These are phyloP conservation scores for Augochlorella aurata DNA, from an alignment of 2,888 invertebrate species.

Conservation along the genomic window DNA sequence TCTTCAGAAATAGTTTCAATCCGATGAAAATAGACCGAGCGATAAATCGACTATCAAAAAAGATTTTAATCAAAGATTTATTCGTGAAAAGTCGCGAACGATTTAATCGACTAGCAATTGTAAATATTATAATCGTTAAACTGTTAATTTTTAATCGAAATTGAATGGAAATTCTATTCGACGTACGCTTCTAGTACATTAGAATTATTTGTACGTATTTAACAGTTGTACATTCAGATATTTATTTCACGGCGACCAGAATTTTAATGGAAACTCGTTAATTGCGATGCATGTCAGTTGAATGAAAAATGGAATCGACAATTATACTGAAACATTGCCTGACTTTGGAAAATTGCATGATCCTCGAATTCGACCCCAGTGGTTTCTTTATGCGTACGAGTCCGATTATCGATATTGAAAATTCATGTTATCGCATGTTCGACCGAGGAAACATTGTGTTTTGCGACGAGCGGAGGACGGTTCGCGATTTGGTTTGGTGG, in stretches of 20 bases:
- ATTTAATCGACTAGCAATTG: background rate
- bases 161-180: background rate
- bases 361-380: too few species aligned
- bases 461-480: background rate
- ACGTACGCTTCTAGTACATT: background rate
- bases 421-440: background rate
- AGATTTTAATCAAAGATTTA: too few species aligned
- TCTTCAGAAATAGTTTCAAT: background rate
- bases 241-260: background rate
- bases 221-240: background rate
- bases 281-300: background rate
- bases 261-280: background rate
- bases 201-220: background rate
- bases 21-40: background rate
- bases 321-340: background rate
- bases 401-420: background rate
- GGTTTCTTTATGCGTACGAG: background rate
- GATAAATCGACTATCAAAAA: background rate
- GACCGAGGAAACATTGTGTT: background rate
- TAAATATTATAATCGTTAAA: background rate
- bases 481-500: background rate
- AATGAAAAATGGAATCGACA: background rate
- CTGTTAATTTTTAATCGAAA: constrained; percentile 2
- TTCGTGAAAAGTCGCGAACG: background rate
- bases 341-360: too few species aligned